Base-by-base conservation (phyloP, 2,888 invertebrate genomes). In the Tetheella fluctuosa region DNA sequence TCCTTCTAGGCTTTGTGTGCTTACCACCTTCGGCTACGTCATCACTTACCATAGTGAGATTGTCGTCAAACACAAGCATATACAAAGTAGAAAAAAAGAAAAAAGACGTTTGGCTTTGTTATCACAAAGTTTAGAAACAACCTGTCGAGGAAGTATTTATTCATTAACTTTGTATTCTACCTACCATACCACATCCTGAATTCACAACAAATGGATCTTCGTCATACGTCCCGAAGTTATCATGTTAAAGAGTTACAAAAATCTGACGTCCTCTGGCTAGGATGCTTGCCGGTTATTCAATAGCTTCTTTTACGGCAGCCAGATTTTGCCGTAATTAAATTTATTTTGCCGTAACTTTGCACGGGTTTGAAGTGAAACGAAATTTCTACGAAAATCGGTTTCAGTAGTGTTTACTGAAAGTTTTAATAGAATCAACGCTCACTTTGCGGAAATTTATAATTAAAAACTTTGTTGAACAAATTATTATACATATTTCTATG, bases 311-410 rank as follows among this genome's bases (percentile, higher is more conserved):
- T 60, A 52, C 39, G 1, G 23, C 20, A 58, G 13, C 52, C 53
- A 62, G 60, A 57, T 59, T 52, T 23, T 13, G 30, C 28, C 55
- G 52, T 67, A 67, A 71, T 71, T 71, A 67, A 34, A 61, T 64
- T 64, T 64, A 57, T 59, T 62, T 64, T 53, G n/a, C 54, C 42
- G 53, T 57, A 62, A 70, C 58, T 71, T 62, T 28, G 20, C 30
- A 30, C 52, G 23, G 4, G 57, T 56, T 61, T 20, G 53, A 63
- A 48, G 20, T 7, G 20, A 48, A 48, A 48, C 48, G 20, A 48
- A 48, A 48, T 48, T 48, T 20, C 3, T 20, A 7, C 6, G 20
- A 4, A 48, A 48, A 62, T 59, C 52, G 28, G 59, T 62, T 63
- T 52, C 8, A 15, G 62, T 60, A 28, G 55, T 56, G 30, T 56